A percentile compares a stretch with the other conserved stretches of the same genome.
These are phyloP conservation scores for Spodoptera littoralis DNA, from an alignment of 2,888 invertebrate species.

Conservation along the genomic window DNA sequence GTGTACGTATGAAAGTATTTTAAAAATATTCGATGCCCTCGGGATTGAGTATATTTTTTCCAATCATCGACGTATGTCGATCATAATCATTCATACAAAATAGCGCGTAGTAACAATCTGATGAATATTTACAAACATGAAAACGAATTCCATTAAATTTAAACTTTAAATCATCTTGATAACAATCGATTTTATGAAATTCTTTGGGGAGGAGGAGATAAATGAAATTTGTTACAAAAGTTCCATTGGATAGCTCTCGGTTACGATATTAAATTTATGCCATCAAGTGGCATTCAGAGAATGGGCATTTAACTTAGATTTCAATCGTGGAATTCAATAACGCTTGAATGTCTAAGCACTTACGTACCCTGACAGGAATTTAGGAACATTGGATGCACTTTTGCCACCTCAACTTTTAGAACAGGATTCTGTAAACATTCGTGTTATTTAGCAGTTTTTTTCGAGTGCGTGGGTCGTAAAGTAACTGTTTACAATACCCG, in stretches of 20 bases:
- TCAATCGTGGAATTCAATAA: constrained; percentile 79
- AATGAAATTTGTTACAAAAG: constrained; percentile 88
- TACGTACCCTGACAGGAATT: constrained; percentile 30
- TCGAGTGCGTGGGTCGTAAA: no score
- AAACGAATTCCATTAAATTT: constrained; percentile 67
- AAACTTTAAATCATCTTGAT: constrained; percentile 81
- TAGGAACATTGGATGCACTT: constrained; percentile 13
- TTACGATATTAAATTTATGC: constrained; percentile 87
- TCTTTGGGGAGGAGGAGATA: constrained; percentile 79
- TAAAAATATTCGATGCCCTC: constrained; percentile 24
- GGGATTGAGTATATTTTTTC: constrained; percentile 17
- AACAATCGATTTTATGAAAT: constrained; percentile 85
- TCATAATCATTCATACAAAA: constrained; percentile 35
- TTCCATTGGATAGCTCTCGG: constrained; percentile 79
- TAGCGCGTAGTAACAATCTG: constrained; percentile 20
- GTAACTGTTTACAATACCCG: no score
- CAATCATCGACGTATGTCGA: constrained; percentile 28
- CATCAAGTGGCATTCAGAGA: constrained; percentile 83
- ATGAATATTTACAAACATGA: constrained; percentile 60
- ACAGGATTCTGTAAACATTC: not conserved
- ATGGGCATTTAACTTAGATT: constrained; percentile 81
- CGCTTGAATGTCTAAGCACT: constrained; percentile 61
- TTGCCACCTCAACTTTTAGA: not conserved
- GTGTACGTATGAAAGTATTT: constrained; percentile 9
- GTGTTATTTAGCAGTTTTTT: not conserved